Percentiles rank a stretch among this genome's conserved stretches.
These are phyloP conservation scores for Cetoscarus ocellatus DNA, from an alignment of 2,797 vertebrate species.

Conservation along the genomic window DNA sequence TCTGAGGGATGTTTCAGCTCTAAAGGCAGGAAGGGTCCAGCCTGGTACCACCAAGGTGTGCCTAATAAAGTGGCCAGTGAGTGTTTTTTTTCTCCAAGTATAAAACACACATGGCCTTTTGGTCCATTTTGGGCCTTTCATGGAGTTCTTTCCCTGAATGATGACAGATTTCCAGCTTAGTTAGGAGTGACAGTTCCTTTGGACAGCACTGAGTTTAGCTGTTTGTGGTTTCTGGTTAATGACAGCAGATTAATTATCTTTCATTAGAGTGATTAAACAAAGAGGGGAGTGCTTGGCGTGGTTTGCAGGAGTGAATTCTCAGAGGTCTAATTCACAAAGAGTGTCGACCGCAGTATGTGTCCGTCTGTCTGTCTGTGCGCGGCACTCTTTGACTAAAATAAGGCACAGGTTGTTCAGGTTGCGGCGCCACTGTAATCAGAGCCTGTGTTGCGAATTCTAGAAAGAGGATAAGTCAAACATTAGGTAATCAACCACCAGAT, in stretches of 20 bases:
- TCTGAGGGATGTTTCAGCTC: too few relatives aligned
- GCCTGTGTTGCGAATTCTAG: slow-evolving; percentile 58
- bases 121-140: too few relatives aligned
- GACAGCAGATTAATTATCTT: slow-evolving; percentile 2
- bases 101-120: too few relatives aligned
- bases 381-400: slow-evolving; percentile 47
- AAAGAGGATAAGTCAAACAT: slow-evolving; percentile 69
- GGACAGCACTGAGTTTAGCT: too few relatives aligned
- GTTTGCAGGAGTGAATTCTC: not conserved
- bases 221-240: not conserved
- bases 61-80: too few relatives aligned
- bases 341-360: not conserved
- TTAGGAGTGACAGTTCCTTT: too few relatives aligned
- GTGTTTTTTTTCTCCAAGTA: too few relatives aligned
- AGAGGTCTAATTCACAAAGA: slow-evolving; percentile 25
- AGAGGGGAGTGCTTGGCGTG: not conserved
- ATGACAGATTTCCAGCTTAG: too few relatives aligned
- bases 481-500: slow-evolving; percentile 64
- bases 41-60: too few relatives aligned
- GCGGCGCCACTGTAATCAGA: slow-evolving; percentile 77
- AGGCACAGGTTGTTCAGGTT: slow-evolving; percentile 69
- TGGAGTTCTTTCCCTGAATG: too few relatives aligned
- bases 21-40: too few relatives aligned
- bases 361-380: slow-evolving; percentile 9
- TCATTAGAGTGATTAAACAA: not conserved